A percentile compares a stretch with the other conserved stretches of the same genome.
These are phyloP conservation scores for Sylvilagus bachmani DNA, from an alignment of 2,113 vertebrate genomes.

Conservation along the genomic window DNA sequence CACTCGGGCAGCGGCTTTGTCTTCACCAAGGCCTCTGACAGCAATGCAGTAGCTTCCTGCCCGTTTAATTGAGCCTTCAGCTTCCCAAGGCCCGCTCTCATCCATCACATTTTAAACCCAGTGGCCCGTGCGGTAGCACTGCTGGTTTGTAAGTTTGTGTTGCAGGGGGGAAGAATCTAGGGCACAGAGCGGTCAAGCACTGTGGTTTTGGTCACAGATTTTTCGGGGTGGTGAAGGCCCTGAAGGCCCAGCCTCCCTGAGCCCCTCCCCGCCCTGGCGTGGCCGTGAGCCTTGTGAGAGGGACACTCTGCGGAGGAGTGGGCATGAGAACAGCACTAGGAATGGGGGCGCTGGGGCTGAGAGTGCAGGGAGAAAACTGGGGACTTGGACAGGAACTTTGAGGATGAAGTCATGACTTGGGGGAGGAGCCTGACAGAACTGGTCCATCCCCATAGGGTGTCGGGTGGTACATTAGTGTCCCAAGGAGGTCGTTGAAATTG, in stretches of 20 bases:
- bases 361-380: neutral
- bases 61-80: conserved; percentile 7
- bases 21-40: conserved; percentile 8
- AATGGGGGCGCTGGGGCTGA: neutral
- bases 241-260: neutral
- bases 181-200: neutral
- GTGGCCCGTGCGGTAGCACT: neutral
- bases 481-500: neutral
- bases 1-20: neutral
- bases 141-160: neutral
- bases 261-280: neutral
- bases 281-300: too few species aligned
- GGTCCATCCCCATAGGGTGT: neutral
- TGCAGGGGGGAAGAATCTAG: neutral
- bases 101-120: conserved; percentile 16
- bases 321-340: fast-evolving
- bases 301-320: neutral
- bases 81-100: neutral
- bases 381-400: neutral
- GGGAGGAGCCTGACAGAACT: neutral
- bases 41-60: conserved; percentile 50
- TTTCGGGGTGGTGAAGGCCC: neutral
- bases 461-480: fast-evolving
- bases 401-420: neutral
- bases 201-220: neutral